phyloP scores from a whole-genome alignment of 2,888 invertebrate species.

The Sesia apiformis region DNA sequence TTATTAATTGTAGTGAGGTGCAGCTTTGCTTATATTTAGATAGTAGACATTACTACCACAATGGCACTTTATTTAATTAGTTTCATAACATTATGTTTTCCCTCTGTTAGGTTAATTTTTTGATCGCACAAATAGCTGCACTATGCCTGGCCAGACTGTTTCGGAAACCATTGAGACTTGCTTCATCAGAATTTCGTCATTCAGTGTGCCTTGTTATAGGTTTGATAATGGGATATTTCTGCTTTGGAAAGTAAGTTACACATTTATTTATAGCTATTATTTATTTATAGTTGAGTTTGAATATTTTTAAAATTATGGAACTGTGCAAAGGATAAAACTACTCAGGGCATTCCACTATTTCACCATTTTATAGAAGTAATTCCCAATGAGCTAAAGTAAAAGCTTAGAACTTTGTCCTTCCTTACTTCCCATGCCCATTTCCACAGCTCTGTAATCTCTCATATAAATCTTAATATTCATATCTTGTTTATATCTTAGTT shows the following conservation, averaged over 20 bases:
- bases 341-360: too few species aligned
- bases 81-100: slow-evolving; percentile 33
- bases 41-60: slow-evolving; percentile 9
- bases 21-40: not conserved
- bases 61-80: slow-evolving; percentile 26
- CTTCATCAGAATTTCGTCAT: slow-evolving; percentile 83
- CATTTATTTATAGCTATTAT: not conserved
- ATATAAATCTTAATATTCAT: too few species aligned
- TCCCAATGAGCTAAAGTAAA: too few species aligned
- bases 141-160: slow-evolving; percentile 85
- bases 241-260: slow-evolving; percentile 87
- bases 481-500: too few species aligned
- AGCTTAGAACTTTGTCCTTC: too few species aligned
- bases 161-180: slow-evolving; percentile 83
- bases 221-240: slow-evolving; percentile 88
- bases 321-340: too few species aligned
- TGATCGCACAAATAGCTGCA: slow-evolving; percentile 87
- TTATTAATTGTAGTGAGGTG: not conserved
- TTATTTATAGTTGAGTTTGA: not conserved
- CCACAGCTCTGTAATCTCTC: too few species aligned
- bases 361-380: too few species aligned
- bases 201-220: slow-evolving; percentile 85
- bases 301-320: too few species aligned
- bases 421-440: too few species aligned
- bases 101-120: slow-evolving; percentile 86